phyloP scores from a whole-genome alignment of 2,797 vertebrate species.

The Crax fasciolata region DNA sequence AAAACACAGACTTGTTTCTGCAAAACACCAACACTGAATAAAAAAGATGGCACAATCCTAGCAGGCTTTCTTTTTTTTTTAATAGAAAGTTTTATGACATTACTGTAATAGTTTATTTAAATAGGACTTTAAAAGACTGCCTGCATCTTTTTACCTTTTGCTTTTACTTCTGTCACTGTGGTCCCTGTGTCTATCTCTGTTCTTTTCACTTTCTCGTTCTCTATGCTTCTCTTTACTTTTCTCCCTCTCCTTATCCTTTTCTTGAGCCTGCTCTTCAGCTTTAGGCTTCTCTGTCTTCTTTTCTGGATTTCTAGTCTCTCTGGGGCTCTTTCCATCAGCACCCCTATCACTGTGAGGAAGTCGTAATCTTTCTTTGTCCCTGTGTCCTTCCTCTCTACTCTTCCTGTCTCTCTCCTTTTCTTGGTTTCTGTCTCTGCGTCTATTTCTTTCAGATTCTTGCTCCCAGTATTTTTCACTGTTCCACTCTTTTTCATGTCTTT shows the following conservation, averaged over 20 bases:
- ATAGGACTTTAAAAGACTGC: slow-evolving; percentile 67
- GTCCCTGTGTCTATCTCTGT: slow-evolving; percentile 87
- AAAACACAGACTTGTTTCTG: slow-evolving; percentile 77
- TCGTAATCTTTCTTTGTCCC: slow-evolving; percentile 84
- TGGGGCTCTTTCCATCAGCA: slow-evolving; percentile 83
- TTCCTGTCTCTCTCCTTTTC: slow-evolving; percentile 86
- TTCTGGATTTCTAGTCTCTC: slow-evolving; percentile 86
- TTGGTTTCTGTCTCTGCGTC: slow-evolving; percentile 85
- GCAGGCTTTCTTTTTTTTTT: slow-evolving; percentile 70
- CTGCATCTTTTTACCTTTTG: slow-evolving; percentile 83
- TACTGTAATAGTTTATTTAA: slow-evolving; percentile 71
- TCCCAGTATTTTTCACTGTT: slow-evolving; percentile 84
- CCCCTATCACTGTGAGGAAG: slow-evolving; percentile 83
- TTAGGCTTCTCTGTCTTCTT: slow-evolving; percentile 85
- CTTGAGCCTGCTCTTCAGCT: slow-evolving; percentile 87
- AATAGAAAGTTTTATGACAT: slow-evolving; percentile 67
- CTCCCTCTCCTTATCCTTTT: slow-evolving; percentile 84
- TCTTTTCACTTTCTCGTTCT: slow-evolving; percentile 87
- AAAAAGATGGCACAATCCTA: slow-evolving; percentile 84
- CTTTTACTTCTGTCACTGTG: slow-evolving; percentile 84
- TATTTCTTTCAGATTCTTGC: slow-evolving; percentile 85
- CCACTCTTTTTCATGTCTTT: slow-evolving; percentile 87
- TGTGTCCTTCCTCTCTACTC: slow-evolving; percentile 84
- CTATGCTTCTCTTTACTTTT: slow-evolving; percentile 84
- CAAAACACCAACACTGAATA: slow-evolving; percentile 81